Evolutionary conservation across 1,140 invertebrate species (phyloP), one percentile per base, ranked within the genome.

Genomic region (Lithobius niger): DNA sequence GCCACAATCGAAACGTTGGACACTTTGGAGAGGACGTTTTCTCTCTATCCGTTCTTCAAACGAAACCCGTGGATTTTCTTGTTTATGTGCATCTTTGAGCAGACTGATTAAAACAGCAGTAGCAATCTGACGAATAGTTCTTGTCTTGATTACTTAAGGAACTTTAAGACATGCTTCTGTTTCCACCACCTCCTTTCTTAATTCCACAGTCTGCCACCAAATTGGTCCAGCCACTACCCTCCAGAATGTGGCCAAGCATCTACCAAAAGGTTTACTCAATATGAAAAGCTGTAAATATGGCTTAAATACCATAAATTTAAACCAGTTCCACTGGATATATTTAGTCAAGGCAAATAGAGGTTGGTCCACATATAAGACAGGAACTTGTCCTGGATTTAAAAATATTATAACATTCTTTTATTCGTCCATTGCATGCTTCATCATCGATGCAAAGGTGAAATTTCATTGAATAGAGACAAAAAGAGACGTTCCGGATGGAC

Each of bases 241-340:
- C 45, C n/a, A 22, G n/a, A 19, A 36, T 48, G 10, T 18, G 21
- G 25, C 55, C 61, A 4, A 56, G 18, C 1, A 24, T n/a, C 18
- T 50, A 57, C 52, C 51, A 47, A 19, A 21, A 27, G 16, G 57
- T 55, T 44, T 52, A 49, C 44, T 62, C 58, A 18, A 59, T 60
- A 18, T 60, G 56, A 40, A 60, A 25, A 3, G 54, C 59, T 49
- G 52, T 56, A 45, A 59, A 50, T 42, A 61, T 50, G 1, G 60
- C 44, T 2, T 57, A 52, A 31, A 59, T 60, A 22, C 59, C 57
- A 54, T 19, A 52, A 28, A n/a, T 44, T n/a, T 19, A 19, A 59
- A 54, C 55, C 57, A 62, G 10, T 28, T 43, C 51, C 51, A 52
- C 31, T 52, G 51, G 31, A 52, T 40, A 19, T 25, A 27, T 36